Base-by-base conservation (phyloP, 2,113 vertebrate genomes). In the Salvelinus alpinus region DNA sequence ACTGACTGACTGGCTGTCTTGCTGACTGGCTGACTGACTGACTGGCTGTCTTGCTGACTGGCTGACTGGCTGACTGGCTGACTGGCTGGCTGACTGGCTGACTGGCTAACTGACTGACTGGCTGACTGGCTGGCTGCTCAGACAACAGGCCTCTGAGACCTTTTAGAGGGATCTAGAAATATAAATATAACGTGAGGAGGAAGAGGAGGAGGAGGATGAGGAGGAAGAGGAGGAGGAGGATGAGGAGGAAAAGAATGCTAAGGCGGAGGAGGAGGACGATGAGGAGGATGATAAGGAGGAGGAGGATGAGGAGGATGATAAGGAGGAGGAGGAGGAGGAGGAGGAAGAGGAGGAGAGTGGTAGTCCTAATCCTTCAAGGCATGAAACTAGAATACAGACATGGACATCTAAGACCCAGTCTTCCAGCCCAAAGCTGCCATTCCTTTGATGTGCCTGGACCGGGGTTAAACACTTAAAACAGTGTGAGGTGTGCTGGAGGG, bases 371-470 rank as follows among this genome's bases (percentile, higher is more conserved):
- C 67, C 76, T 71, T 80, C 79, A 79, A 84, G 78, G 78, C 82
- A 80, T 84, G 76, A 84, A 76, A 84, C 73, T 72, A 71, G 67
- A 62, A 80, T 84, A 81, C 70, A 76, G 47, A 82, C 68, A 76
- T 47, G 68, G 78, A 84, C 79, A 80, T 74, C 64, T 75, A 74
- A 71, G 51, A 22, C 54, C 51, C 51, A 38, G 34, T 1, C 34
- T 34, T 34, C 27, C 27, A 29, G 27, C 27, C 27, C 65, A 75
- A 75, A 70, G 66, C 73, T 20, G 51, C 60, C n/a, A 64, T 71
- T 48, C 77, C 57, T 78, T 64, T 73, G 76, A 75, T 64, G 75
- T 78, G 3, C 51, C 18, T 18, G 18, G 51, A 57, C 16, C 14
- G 3, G 18, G 13, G 51, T 5, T 57, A 57, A 57, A 57, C 51